phyloP scores from a whole-genome alignment of 2,113 vertebrate species.

The Hepsetus odoe region DNA sequence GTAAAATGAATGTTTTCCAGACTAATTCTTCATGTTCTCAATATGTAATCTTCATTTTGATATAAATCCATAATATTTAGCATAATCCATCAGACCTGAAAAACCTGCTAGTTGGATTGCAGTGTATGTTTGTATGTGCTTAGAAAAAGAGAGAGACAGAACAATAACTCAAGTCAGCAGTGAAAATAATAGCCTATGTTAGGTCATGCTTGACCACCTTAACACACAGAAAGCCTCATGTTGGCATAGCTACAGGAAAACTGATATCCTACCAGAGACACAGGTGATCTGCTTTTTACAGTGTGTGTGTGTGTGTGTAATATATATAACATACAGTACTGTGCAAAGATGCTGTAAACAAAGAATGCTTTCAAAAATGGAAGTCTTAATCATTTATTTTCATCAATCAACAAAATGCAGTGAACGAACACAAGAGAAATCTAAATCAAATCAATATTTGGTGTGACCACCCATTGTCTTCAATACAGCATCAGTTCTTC shows the following conservation, averaged over 20 bases:
- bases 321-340: no score
- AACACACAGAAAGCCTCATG: constrained; percentile 49
- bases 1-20: neutral
- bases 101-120: constrained; percentile 58
- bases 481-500: no score
- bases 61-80: constrained; percentile 13
- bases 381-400: no score
- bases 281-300: constrained; percentile 36
- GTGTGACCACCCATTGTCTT: no score
- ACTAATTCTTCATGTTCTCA: neutral
- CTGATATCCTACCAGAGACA: constrained; percentile 49
- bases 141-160: constrained; percentile 1
- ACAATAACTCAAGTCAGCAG: neutral
- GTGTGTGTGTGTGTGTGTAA: neutral
- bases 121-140: neutral
- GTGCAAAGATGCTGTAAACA: no score
- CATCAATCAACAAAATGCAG: no score
- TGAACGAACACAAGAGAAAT: no score
- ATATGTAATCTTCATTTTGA: neutral
- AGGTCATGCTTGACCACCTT: constrained; percentile 45
- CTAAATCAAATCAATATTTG: no score
- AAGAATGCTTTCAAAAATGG: no score
- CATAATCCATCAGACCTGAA: constrained; percentile 54
- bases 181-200: constrained; percentile 13
- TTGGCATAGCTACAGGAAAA: constrained; percentile 59